Conservation (phyloP, 2,888 invertebrate genomes). For the Caenorhabditis sp. region DNA sequence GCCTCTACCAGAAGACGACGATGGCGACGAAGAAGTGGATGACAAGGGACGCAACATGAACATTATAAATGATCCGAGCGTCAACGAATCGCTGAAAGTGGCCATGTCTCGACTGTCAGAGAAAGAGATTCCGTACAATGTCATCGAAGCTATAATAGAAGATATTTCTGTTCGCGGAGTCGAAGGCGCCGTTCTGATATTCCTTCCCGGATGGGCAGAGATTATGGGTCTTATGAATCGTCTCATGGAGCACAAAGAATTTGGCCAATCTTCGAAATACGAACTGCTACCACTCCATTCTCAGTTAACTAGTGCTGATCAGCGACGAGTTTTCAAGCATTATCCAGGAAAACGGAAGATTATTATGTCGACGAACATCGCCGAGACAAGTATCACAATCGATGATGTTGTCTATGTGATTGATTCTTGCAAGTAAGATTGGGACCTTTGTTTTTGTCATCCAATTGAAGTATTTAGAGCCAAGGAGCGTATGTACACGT, state of each 20-base stretch:
- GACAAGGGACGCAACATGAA: constrained; percentile 86
- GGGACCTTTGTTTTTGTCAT: neutral
- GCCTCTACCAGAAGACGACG: constrained; percentile 84
- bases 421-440: constrained; percentile 91
- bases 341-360: constrained; percentile 85
- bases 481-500: constrained; percentile 97
- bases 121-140: constrained; percentile 94
- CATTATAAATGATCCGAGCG: constrained; percentile 86
- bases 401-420: constrained; percentile 98
- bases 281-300: constrained; percentile 96
- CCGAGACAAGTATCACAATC: constrained; percentile 98
- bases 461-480: constrained; percentile 85
- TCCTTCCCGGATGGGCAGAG: constrained; percentile 97
- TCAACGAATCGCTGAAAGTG: constrained; percentile 72
- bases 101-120: constrained; percentile 90
- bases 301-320: constrained; percentile 96
- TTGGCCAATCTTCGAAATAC: constrained; percentile 85
- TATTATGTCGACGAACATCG: constrained; percentile 97
- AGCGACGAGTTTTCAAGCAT: constrained; percentile 91
- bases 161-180: constrained; percentile 85
- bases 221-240: constrained; percentile 94
- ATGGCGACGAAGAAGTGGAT: constrained; percentile 86
- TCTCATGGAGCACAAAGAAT: constrained; percentile 89
- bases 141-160: constrained; percentile 89
- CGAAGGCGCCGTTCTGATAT: constrained; percentile 93